Conservation (phyloP, 1,140 invertebrate genomes). For the Ephestia elutella region DNA sequence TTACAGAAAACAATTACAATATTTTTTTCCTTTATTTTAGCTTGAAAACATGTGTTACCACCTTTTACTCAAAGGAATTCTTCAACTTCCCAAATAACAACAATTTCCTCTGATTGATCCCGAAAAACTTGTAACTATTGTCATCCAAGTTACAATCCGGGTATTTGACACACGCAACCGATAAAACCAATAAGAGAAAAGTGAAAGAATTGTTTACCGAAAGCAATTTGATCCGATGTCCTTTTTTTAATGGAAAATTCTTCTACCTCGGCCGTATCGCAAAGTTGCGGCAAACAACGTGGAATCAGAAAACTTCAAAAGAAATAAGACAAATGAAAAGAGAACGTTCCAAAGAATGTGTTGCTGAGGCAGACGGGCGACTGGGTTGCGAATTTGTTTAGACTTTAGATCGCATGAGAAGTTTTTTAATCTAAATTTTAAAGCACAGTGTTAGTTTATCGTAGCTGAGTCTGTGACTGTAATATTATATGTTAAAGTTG, state of each 20-base stretch:
- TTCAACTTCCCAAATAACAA: neutral
- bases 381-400: neutral
- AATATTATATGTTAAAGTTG: no score
- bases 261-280: conserved; percentile 38
- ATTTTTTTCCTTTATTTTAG: no score
- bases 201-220: conserved; percentile 51
- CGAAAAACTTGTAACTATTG: neutral
- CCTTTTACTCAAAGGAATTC: neutral
- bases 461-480: no score
- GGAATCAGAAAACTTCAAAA: conserved; percentile 37
- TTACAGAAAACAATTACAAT: no score
- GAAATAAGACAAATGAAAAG: conserved; percentile 54
- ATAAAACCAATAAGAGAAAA: conserved; percentile 54
- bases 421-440: no score
- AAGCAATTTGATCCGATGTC: conserved; percentile 49
- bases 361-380: conserved; percentile 13
- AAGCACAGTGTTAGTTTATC: no score
- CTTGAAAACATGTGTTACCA: no score
- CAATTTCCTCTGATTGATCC: neutral
- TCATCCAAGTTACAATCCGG: neutral
- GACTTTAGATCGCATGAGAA: neutral
- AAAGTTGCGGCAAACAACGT: conserved; percentile 39
- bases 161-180: conserved; percentile 30
- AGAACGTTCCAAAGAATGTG: conserved; percentile 29
- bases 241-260: conserved; percentile 60